Conservation (phyloP, 2,113 vertebrate species). For the Salvelinus sp. region DNA sequence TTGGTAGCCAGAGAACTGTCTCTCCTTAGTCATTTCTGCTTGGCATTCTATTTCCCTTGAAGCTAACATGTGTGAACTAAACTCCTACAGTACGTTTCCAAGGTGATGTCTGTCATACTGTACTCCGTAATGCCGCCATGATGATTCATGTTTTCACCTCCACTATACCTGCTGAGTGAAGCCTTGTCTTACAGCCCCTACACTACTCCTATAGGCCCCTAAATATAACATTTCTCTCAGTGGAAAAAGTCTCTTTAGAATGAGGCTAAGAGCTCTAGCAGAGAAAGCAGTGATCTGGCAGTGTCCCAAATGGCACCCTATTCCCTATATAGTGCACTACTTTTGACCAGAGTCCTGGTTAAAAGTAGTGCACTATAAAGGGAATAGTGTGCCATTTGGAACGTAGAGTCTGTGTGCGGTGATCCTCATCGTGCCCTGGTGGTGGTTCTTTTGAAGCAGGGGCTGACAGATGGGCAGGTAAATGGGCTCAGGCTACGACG, state of each 20-base stretch:
- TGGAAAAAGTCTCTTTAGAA: conserved; percentile 58
- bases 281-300: conserved; percentile 35
- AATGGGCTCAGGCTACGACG: conserved; percentile 43
- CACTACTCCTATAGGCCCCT: conserved; percentile 10
- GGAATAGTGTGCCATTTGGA: too few species aligned
- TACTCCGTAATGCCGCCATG: too few species aligned
- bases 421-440: conserved; percentile 53
- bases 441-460: conserved; percentile 49
- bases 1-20: not conserved
- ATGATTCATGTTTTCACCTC: conserved; percentile 26
- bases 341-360: too few species aligned
- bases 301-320: too few species aligned
- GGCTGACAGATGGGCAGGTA: conserved; percentile 63
- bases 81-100: conserved; percentile 7
- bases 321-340: too few species aligned
- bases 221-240: conserved; percentile 38
- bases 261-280: conserved; percentile 32
- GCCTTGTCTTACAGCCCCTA: conserved; percentile 36
- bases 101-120: too few species aligned
- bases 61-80: conserved; percentile 28
- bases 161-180: conserved; percentile 47
- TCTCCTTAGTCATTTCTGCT: conserved; percentile 18
- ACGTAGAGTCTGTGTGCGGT: conserved; percentile 9
- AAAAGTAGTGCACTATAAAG: too few species aligned
- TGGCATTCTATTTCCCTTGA: conserved; percentile 13